A percentile compares a stretch with the other conserved stretches of the same genome.
Evolutionary conservation across 2,888 invertebrate genomes (phyloP).

Genomic region (Plagodis pulveraria): DNA sequence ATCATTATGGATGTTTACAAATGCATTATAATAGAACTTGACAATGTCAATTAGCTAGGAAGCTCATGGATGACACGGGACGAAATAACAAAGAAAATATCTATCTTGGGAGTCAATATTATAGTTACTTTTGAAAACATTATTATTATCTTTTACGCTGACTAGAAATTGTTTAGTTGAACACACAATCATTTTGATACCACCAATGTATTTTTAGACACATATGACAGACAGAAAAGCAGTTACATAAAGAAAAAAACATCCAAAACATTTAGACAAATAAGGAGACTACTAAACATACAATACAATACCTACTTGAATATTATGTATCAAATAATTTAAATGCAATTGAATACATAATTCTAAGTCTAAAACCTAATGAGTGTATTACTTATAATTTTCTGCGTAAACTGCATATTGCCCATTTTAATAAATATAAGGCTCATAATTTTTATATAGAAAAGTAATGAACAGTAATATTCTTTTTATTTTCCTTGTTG

Average conservation of each 20-base stretch:
- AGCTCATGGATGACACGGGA: conserved; percentile 2
- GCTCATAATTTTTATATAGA: no score
- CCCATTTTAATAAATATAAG: no score
- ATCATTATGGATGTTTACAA: conserved; percentile 7
- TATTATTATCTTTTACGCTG: conserved; percentile 12
- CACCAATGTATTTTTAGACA: conserved; percentile 8
- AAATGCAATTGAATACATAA: conserved; percentile 23
- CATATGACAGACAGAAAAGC: conserved; percentile 10
- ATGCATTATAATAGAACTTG: conserved; percentile 8
- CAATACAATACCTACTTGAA: background rate
- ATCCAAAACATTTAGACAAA: conserved; percentile 9
- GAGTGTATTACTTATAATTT: no score
- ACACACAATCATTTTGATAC: conserved; percentile 16
- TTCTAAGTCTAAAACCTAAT: no score
- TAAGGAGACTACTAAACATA: conserved; percentile 11
- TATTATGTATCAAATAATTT: conserved; percentile 15
- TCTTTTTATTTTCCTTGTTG: no score
- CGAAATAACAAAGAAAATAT: background rate
- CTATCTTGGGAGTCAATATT: background rate
- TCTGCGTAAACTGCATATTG: no score
- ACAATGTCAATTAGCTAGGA: conserved; percentile 4
- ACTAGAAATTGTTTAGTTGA: conserved; percentile 25
- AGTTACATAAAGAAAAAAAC: conserved; percentile 6
- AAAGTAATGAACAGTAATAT: no score
- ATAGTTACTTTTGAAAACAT: conserved; percentile 5